Base-by-base conservation (phyloP, 1,140 invertebrate species). In the Anagrus nilaparvatae region DNA sequence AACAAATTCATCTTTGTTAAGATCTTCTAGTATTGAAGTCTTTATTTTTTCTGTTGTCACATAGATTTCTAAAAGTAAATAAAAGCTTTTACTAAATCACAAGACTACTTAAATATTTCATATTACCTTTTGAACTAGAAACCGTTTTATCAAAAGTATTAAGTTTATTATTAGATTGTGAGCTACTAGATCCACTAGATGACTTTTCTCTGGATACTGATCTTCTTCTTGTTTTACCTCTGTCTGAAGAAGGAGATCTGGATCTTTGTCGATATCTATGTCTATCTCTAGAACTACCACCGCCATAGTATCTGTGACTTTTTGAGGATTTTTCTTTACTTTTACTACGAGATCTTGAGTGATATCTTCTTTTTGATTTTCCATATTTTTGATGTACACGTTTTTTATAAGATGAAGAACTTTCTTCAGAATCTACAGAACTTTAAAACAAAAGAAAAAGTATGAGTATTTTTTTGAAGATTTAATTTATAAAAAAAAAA, bases 131-230 rank as follows among this genome's bases (percentile, higher is more conserved):
- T 23, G 49, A 20, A 40, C 52, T 25, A 41, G 24, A 56, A 28
- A 44, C 46, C 20, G 29, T 21, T 41, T 61, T 64, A 5, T 67
- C 63, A 17, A 20, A n/a, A 19, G 33, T 45, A 13, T 38, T 13
- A 35, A 53, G 33, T 47, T 62, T 60, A 20, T 56, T 43, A 52
- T 56, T 59, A 10, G 64, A 66, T 18, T 66, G 64, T 5, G 60
- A 65, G 49, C 62, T 68, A 42, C 60, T 66, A 0, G 63, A 66
- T 43, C 64, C 48, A 41, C 63, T 67, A 4, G 58, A 58, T 5
- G 63, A 67, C 34, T 65, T 67, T 36, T 69, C 64, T 46, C 58
- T 59, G 1, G 67, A 67, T 35, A 39, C 35, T 5, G 67, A 69
- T 49, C 60, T 61, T 38, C 25, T 49, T 42, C 58, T 67, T 43